Base-by-base conservation (phyloP, 2,888 invertebrate species). In the Limnephilus lunatus region DNA sequence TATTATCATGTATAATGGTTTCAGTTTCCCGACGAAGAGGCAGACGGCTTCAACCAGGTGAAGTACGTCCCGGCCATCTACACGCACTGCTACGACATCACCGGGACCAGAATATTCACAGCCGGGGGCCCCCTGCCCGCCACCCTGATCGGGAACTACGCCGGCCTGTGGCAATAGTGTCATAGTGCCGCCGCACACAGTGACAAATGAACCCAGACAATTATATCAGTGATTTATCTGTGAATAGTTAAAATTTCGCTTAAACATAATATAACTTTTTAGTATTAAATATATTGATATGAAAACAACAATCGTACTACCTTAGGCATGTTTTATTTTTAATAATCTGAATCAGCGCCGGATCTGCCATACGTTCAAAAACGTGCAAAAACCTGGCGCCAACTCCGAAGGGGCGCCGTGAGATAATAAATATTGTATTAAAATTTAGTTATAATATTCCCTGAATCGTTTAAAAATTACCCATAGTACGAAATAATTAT, bases 101-200 rank as follows among this genome's bases (percentile, higher is more conserved):
- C 98, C 94, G 99, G 99, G 25, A 99, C 99, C 25, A 96, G 99
- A 92, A 96, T 99, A 81, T 99, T 99, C 96, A 98, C 99, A 0
- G 99, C 99, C 15, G 99, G 99, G 14, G 99, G 99, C 0, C 99
- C 99, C 0, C 96, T 99, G 91, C 98, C 99, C 44, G 98, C 98
- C 3, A 98, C 98, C 91, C 96, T 99, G 80, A 98, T 98, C 93
- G 99, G 99, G 91, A 99, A 99, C 96, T 99, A 99, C 95, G 99
- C 99, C 48, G 99, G 98, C 80, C 96, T 99, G 93, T 99, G 99
- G 99, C 98, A 98, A 96, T 99, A 96, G 39, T 89, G 48, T 31
- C 5, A 96, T 99, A 96, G 39, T 89, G 48, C 31, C 5, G 48
- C 19, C 15, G 32, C 32, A 85, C 19, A 25, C 39, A 35, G 85